Base-by-base conservation (phyloP, 2,888 invertebrate genomes). In the Bombylius discolor region DNA sequence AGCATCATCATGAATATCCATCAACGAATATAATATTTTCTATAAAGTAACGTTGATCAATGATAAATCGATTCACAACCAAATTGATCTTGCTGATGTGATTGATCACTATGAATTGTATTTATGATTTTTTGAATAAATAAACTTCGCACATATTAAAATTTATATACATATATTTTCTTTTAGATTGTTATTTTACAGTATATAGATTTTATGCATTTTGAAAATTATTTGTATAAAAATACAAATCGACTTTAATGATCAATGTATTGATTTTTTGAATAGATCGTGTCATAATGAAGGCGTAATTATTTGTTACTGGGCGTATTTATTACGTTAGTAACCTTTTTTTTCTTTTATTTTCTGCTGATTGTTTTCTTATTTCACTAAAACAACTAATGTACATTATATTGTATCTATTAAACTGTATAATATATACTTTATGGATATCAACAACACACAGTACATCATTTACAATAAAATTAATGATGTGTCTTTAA, bases 21-120 rank as follows among this genome's bases (percentile, higher is more conserved):
- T 42, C 39, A 42, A 42, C 39, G 39, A 42, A 42, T 11, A 42
- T 11, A 11, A 42, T 42, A 42, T 42, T 42, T 42, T 42, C 12
- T 42, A 42, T 46, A 46, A n/a, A 46, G 47, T 34, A 36, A 48
- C 13, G 44, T 47, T 33, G 39, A 55, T 56, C 56, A 54, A 56
- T 59, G 59, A 59, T 59, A 58, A 59, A 59, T 59, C 49, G 59
- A 56, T 59, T 53, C 47, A 54, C 47, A 58, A 52, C 52, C 46
- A 58, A 58, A 58, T 52, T 52, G 59, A 57, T 56, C 52, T 57
- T 42, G 54, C 52, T 49, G 52, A 58, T 56, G 53, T 59, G 59
- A 59, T 59, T 59, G 56, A 59, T 59, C 34, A 55, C 54, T 50
- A 48, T 44, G 53, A 51, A 51, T 56, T 54, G 59, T 56, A 57